phyloP scores from a whole-genome alignment of 2,888 invertebrate species.

The Amblyteles armatorius region DNA sequence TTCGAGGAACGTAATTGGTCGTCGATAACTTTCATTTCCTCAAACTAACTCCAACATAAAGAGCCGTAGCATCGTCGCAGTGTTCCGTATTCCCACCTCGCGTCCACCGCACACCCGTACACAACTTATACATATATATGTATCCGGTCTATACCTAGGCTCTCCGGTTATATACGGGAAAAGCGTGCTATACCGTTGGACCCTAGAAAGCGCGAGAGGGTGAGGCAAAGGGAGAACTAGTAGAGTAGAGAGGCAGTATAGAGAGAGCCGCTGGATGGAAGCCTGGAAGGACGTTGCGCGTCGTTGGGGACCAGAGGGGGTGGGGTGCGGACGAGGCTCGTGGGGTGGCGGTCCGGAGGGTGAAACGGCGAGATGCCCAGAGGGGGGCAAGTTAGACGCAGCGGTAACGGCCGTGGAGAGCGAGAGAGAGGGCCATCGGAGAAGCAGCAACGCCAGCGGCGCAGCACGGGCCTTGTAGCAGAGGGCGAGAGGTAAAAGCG shows the following conservation, averaged over 20 bases:
- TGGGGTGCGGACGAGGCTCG: slow-evolving; percentile 23
- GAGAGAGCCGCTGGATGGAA: slow-evolving; percentile 65
- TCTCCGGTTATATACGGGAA: slow-evolving; percentile 11
- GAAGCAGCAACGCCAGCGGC: slow-evolving; percentile 58
- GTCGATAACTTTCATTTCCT: background rate
- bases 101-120: background rate
- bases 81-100: slow-evolving; percentile 38
- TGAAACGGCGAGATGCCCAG: slow-evolving; percentile 66
- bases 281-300: slow-evolving; percentile 64
- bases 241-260: slow-evolving; percentile 29
- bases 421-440: background rate
- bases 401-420: slow-evolving; percentile 55
- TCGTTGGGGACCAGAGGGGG: slow-evolving; percentile 46
- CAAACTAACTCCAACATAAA: background rate
- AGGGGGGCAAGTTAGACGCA: slow-evolving; percentile 65
- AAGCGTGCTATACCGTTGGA: slow-evolving; percentile 41
- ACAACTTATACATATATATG: slow-evolving; percentile 15
- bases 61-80: background rate
- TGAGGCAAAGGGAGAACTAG: slow-evolving; percentile 43
- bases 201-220: slow-evolving; percentile 24
- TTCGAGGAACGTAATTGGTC: background rate
- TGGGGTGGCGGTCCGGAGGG: slow-evolving; percentile 57
- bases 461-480: background rate
- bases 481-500: slow-evolving; percentile 54
- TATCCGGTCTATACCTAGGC: background rate